phyloP scores from a whole-genome alignment of 2,797 vertebrate species.

The Australoheros facetus region DNA sequence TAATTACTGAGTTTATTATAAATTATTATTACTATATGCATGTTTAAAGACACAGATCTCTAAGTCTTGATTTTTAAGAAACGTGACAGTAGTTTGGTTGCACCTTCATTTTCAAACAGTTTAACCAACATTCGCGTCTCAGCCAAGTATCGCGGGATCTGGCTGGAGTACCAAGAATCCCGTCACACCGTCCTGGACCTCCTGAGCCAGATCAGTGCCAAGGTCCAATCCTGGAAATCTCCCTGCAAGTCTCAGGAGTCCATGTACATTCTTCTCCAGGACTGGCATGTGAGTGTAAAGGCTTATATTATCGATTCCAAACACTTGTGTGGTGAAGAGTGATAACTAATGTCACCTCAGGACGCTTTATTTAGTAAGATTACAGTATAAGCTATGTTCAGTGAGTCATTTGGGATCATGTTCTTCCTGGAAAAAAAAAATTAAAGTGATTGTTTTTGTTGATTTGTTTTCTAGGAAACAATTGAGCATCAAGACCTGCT shows the following conservation, averaged over 20 bases:
- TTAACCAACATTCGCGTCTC: constrained; percentile 76
- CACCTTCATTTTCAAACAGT: constrained; percentile 67
- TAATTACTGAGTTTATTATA: background rate
- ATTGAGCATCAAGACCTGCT: constrained; percentile 82
- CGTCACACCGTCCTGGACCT: constrained; percentile 78
- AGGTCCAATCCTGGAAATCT: constrained; percentile 82
- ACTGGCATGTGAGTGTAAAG: constrained; percentile 84
- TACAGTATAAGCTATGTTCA: background rate
- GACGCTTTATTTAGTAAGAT: background rate
- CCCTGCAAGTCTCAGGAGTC: constrained; percentile 82
- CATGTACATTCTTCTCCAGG: constrained; percentile 75
- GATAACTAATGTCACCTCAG: background rate
- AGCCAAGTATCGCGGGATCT: constrained; percentile 75
- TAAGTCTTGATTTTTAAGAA: background rate
- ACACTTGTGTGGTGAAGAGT: background rate
- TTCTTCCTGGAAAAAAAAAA: background rate
- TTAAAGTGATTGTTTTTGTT: background rate
- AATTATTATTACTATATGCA: background rate
- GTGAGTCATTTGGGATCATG: background rate
- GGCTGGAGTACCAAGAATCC: constrained; percentile 83
- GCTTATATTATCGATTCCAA: background rate
- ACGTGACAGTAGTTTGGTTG: background rate
- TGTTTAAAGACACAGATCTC: background rate
- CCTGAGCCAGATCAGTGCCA: constrained; percentile 71
- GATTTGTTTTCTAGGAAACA: constrained; percentile 78